Conservation (phyloP, 2,888 invertebrate genomes). For the Apotomis turbidana region DNA sequence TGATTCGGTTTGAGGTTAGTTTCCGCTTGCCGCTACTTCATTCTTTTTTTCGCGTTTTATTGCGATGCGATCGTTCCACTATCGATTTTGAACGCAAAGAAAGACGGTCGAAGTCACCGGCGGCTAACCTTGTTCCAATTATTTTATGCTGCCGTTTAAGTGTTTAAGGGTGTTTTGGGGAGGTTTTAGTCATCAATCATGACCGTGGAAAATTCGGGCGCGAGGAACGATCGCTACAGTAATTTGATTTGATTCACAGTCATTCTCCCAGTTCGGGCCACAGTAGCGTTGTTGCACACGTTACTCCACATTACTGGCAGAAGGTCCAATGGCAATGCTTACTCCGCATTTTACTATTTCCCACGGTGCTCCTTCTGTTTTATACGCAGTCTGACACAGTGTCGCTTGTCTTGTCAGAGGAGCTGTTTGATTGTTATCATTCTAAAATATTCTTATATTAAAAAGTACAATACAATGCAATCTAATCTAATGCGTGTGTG, state of each 20-base stretch:
- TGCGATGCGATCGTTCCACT: slow-evolving; percentile 58
- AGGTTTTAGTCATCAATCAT: slow-evolving; percentile 44
- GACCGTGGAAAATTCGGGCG: slow-evolving; percentile 2
- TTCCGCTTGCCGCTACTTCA: slow-evolving; percentile 34
- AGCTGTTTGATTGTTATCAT: too few species aligned
- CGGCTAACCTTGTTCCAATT: slow-evolving; percentile 75
- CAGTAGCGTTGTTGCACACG: neutral
- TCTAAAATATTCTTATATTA: too few species aligned
- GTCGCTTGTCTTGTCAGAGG: too few species aligned
- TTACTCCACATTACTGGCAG: neutral
- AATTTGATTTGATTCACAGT: slow-evolving; percentile 4
- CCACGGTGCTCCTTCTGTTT: too few species aligned
- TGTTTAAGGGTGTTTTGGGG: slow-evolving; percentile 52
- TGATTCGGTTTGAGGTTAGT: slow-evolving; percentile 72
- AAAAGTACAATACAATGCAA: too few species aligned
- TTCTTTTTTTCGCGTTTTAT: slow-evolving; percentile 49
- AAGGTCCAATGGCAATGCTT: neutral
- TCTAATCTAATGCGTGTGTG: too few species aligned
- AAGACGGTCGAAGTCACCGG: slow-evolving; percentile 60
- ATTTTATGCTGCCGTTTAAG: slow-evolving; percentile 42
- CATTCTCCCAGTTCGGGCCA: neutral
- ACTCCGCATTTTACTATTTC: neutral
- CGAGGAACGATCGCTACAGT: slow-evolving; percentile 2
- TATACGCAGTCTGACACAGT: too few species aligned
- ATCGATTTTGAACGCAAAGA: slow-evolving; percentile 75